These are phyloP conservation scores for Ophion ellenae DNA, from an alignment of 2,888 invertebrate genomes.

Conservation along the genomic window DNA sequence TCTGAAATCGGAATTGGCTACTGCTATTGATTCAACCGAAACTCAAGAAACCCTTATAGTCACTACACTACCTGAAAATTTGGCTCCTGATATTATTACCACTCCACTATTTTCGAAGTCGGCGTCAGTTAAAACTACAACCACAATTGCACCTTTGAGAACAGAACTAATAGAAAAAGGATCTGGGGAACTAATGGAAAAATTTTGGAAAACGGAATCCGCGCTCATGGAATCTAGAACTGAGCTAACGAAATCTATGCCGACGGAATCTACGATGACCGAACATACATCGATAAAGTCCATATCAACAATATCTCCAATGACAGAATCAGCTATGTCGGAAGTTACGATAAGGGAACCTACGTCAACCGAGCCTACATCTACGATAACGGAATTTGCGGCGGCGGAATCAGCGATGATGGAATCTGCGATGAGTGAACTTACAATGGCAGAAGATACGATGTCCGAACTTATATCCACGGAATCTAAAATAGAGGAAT, in stretches of 20 bases:
- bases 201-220: constrained; percentile 10
- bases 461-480: not conserved
- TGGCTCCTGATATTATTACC: constrained; percentile 31
- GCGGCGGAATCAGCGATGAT: not conserved
- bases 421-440: not conserved
- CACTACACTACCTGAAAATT: constrained; percentile 38
- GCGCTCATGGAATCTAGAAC: constrained; percentile 18
- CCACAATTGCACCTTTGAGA: too few relatives aligned
- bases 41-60: constrained; percentile 45
- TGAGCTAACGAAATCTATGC: not conserved
- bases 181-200: not conserved
- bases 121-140: not conserved
- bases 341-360: not conserved
- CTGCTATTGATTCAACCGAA: constrained; percentile 6
- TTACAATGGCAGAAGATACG: not conserved
- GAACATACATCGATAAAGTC: constrained; percentile 8
- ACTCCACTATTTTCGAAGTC: constrained; percentile 22
- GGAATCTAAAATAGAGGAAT: not conserved
- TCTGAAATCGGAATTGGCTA: not conserved
- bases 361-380: constrained; percentile 40
- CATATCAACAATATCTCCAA: not conserved
- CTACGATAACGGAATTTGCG: constrained; percentile 12
- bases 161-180: not conserved
- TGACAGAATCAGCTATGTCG: not conserved
- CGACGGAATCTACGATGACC: constrained; percentile 26